These are phyloP conservation scores for Crotalus helleri DNA, from an alignment of 2,113 vertebrate genomes.

Conservation along the genomic window DNA sequence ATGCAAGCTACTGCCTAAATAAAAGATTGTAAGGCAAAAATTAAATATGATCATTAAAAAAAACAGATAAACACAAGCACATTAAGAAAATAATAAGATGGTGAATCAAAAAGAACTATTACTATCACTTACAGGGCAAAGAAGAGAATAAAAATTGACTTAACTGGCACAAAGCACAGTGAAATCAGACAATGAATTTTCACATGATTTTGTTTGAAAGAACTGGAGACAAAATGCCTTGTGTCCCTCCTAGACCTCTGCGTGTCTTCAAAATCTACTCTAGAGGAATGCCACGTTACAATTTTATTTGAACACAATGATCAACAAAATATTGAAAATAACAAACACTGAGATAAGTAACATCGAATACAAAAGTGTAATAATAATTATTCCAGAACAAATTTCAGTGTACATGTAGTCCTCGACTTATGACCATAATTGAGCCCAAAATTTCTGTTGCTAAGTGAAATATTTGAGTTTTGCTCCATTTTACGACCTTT, in stretches of 20 bases:
- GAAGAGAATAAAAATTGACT: neutral
- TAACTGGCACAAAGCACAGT: neutral
- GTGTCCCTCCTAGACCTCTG: neutral
- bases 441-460: neutral
- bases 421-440: neutral
- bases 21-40: neutral
- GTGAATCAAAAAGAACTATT: neutral
- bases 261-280: neutral
- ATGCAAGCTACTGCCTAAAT: neutral
- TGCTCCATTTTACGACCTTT: too few relatives aligned
- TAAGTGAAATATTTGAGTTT: neutral
- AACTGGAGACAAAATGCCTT: neutral
- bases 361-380: neutral
- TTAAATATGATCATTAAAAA: neutral
- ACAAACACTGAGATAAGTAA: neutral
- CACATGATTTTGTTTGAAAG: neutral
- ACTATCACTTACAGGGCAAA: neutral
- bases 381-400: neutral
- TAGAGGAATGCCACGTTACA: neutral
- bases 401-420: neutral
- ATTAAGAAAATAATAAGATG: neutral
- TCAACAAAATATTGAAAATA: neutral
- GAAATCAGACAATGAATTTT: neutral
- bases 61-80: neutral
- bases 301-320: neutral